A percentile compares a stretch with the other conserved stretches of the same genome.
These are phyloP conservation scores for Zosterops hypoxanthus DNA, from an alignment of 2,113 vertebrate genomes.

Conservation along the genomic window DNA sequence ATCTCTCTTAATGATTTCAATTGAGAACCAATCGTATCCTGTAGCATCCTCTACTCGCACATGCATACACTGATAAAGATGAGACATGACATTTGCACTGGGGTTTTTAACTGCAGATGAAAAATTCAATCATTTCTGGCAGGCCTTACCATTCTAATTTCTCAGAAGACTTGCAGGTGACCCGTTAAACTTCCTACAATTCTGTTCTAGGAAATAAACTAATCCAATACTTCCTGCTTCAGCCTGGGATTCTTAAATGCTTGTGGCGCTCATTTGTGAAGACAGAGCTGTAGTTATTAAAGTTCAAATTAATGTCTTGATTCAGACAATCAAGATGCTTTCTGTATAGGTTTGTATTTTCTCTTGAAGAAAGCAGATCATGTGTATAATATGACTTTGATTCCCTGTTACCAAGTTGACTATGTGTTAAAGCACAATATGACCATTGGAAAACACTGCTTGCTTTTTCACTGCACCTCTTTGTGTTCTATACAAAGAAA, in stretches of 20 bases:
- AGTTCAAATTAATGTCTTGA: not conserved
- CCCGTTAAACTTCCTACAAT: not conserved
- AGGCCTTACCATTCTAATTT: not conserved
- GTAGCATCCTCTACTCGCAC: not conserved
- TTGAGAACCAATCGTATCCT: not conserved
- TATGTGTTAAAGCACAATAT: not conserved
- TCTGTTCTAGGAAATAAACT: not conserved
- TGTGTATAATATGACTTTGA: not conserved
- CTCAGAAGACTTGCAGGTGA: conserved; percentile 1
- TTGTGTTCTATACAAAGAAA: not conserved
- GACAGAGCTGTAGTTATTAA: not conserved
- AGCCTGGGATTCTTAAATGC: not conserved
- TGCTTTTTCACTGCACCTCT: not conserved
- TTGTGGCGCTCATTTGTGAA: not conserved
- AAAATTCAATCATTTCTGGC: not conserved
- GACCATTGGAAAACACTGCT: not conserved
- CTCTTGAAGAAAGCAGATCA: not conserved
- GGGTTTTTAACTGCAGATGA: not conserved
- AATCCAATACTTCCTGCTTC: not conserved
- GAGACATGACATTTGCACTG: not conserved
- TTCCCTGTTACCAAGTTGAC: not conserved
- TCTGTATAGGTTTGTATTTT: not conserved
- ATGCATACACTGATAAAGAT: not conserved
- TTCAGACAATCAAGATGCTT: not conserved
- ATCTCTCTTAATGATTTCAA: not conserved